Evolutionary conservation across 2,113 vertebrate species (phyloP), one percentile per base, ranked within the genome.

Genomic region (Campylomormyrus tamandua): DNA sequence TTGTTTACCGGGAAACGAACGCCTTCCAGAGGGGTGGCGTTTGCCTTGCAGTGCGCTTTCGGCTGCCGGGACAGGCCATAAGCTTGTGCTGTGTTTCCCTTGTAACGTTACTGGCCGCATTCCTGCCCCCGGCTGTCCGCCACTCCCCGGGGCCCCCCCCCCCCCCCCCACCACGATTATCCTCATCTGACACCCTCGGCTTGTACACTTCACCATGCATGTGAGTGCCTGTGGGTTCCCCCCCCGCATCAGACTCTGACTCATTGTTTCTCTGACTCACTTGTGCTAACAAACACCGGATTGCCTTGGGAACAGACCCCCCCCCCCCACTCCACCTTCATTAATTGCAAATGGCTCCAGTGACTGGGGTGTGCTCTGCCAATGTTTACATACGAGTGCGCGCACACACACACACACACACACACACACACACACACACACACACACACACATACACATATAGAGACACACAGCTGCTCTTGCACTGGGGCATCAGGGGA

Each of bases 221-320:
- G n/a, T n/a, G n/a, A n/a, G n/a, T n/a, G n/a, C n/a, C n/a, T n/a
- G n/a, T n/a, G n/a, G n/a, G n/a, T n/a, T n/a, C n/a, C n/a, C n/a
- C n/a, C n/a, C n/a, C n/a, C 56, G 56, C 42, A 52, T 52, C 50
- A 19, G 83, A 66, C 45, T 70, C 35, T 90, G 89, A 90, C 56
- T 90, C 89, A 90, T 80, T 19, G 70, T 39, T 48, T 46, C 49
- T 83, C 70, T 90, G 53, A 90, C 83, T 70, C 89, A 87, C 89
- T 11, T 58, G 50, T 45, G 17, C 83, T 70, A 86, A 86, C 89
- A 90, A 90, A 90, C 89, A 90, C 27, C 39, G 42, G 53, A 27
- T 85, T 52, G 42, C 83, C 83, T 21, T 86, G 89, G 89, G 66
- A 90, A 90, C 89, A 52, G 89, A 86, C 45, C 27, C 45, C 42